Percentiles rank a stretch among this genome's conserved stretches.
These are phyloP conservation scores for Miltochrista miniata DNA, from an alignment of 2,888 invertebrate species.

Conservation along the genomic window DNA sequence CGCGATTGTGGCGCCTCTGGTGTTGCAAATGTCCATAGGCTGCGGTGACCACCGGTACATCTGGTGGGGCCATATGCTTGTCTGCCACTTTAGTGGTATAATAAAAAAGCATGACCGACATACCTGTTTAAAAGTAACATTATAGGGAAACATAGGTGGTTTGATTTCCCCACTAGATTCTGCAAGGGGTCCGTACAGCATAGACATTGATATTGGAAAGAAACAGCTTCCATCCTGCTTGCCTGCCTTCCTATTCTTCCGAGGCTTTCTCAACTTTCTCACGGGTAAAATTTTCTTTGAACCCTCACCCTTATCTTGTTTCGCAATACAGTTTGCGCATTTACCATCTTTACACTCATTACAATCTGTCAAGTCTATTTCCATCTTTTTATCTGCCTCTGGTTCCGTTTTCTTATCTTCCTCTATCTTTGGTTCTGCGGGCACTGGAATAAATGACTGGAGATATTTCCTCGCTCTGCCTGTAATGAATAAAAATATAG, in stretches of 20 bases:
- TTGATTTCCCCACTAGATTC: slow-evolving; percentile 75
- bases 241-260: slow-evolving; percentile 72
- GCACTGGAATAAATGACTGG: slow-evolving; percentile 73
- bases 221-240: slow-evolving; percentile 70
- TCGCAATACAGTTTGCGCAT: slow-evolving; percentile 63
- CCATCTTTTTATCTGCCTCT: slow-evolving; percentile 58
- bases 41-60: no score
- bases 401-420: slow-evolving; percentile 66
- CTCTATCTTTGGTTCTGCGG: slow-evolving; percentile 56
- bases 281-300: slow-evolving; percentile 54
- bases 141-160: slow-evolving; percentile 91
- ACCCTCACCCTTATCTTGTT: slow-evolving; percentile 64
- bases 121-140: slow-evolving; percentile 95
- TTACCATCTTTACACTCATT: slow-evolving; percentile 63
- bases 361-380: slow-evolving; percentile 57
- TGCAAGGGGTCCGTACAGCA: slow-evolving; percentile 92
- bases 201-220: slow-evolving; percentile 95
- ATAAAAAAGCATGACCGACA: neutral
- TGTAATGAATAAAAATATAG: slow-evolving; percentile 45
- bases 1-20: no score
- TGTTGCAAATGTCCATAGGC: no score
- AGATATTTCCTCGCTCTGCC: slow-evolving; percentile 74
- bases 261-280: slow-evolving; percentile 61
- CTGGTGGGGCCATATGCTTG: no score
- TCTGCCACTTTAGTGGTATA: no score